A percentile compares a stretch with the other conserved stretches of the same genome.
Evolutionary conservation across 2,888 invertebrate genomes (phyloP).

Genomic region (Hermodice carunculata): DNA sequence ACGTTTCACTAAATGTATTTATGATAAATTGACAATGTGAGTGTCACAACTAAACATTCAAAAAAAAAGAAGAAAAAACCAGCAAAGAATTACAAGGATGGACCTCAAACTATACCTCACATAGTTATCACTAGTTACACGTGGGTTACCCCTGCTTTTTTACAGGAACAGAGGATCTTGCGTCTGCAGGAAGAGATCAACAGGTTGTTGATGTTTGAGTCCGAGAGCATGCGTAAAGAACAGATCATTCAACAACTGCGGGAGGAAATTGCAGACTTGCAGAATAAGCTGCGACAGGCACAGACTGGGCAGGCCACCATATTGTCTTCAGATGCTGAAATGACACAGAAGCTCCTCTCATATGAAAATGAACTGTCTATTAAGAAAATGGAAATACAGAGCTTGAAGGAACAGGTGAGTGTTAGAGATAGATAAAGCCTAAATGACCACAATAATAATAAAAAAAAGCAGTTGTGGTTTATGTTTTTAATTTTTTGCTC

Average conservation of each 20-base stretch:
- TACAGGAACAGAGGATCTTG: slow-evolving; percentile 59
- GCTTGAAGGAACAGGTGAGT: slow-evolving; percentile 61
- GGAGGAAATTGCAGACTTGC: slow-evolving; percentile 50
- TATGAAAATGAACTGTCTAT: slow-evolving; percentile 60
- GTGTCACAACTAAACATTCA: neutral
- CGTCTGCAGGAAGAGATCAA: slow-evolving; percentile 59
- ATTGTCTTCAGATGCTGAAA: slow-evolving; percentile 45
- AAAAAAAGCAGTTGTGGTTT: too few species aligned
- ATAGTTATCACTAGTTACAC: too few species aligned
- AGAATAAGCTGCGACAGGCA: slow-evolving; percentile 21
- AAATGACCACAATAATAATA: too few species aligned
- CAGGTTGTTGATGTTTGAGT: slow-evolving; percentile 52
- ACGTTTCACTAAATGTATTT: neutral
- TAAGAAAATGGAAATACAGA: slow-evolving; percentile 57
- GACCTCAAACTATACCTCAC: too few species aligned
- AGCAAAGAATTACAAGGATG: too few species aligned
- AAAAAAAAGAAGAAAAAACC: too few species aligned
- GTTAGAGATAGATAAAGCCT: too few species aligned
- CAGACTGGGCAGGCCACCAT: slow-evolving; percentile 14
- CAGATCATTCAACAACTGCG: slow-evolving; percentile 54
- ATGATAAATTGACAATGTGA: neutral
- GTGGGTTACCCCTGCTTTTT: neutral
- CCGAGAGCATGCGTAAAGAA: slow-evolving; percentile 59
- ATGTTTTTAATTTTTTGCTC: too few species aligned
- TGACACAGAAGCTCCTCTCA: slow-evolving; percentile 52